phyloP scores from a whole-genome alignment of 2,113 vertebrate species.

The Protomyctophum bolini region DNA sequence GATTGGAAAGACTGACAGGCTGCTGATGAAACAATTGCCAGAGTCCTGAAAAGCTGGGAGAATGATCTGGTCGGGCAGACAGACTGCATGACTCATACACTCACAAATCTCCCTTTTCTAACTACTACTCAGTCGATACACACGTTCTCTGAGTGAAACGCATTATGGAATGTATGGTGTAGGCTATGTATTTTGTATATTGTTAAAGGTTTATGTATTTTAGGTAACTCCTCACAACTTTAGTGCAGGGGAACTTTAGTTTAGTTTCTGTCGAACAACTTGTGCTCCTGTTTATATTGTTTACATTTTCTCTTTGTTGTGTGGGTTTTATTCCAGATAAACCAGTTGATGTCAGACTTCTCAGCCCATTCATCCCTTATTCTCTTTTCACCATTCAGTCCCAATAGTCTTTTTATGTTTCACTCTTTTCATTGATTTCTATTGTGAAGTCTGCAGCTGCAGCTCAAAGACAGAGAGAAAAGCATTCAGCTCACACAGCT shows the following conservation, averaged over 20 bases:
- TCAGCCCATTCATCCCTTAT: conserved; percentile 42
- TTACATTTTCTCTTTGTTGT: conserved; percentile 17
- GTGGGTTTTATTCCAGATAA: conserved; percentile 23
- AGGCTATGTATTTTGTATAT: neutral
- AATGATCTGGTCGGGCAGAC: conserved; percentile 34
- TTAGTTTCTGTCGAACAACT: neutral
- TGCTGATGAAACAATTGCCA: conserved; percentile 34
- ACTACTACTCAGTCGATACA: neutral
- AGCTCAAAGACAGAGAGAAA: conserved; percentile 26
- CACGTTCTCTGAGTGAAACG: neutral
- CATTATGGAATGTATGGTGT: neutral
- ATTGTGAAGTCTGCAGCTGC: conserved; percentile 66
- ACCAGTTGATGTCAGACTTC: conserved; percentile 47
- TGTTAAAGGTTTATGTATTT: neutral
- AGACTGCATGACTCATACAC: conserved; percentile 17
- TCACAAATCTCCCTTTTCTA: conserved; percentile 13
- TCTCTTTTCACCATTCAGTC: conserved; percentile 32
- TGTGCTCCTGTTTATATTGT: neutral
- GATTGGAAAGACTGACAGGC: conserved; percentile 45
- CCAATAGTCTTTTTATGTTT: conserved; percentile 43
- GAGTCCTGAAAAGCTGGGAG: conserved; percentile 38
- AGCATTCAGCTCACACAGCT: conserved; percentile 28
- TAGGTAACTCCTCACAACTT: no score
- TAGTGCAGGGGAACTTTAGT: no score
- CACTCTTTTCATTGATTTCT: conserved; percentile 51